These are phyloP conservation scores for Papilio helenus DNA, from an alignment of 1,140 invertebrate species.

Conservation along the genomic window DNA sequence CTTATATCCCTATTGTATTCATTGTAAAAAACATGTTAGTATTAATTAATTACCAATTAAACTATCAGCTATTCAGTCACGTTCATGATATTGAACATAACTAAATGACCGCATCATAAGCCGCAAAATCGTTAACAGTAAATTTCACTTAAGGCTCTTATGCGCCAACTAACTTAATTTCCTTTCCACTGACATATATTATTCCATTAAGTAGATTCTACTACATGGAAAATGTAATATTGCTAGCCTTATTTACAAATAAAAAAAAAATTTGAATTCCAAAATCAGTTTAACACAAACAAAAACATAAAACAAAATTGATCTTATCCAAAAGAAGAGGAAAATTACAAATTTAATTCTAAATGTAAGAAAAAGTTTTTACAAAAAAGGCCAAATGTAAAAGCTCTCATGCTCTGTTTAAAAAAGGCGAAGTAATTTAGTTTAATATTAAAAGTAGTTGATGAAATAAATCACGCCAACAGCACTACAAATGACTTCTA, in stretches of 20 bases:
- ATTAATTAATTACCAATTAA: neutral
- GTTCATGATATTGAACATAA: neutral
- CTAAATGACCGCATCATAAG: neutral
- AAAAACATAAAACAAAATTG: too few species aligned
- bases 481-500: slow-evolving; percentile 11
- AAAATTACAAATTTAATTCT: neutral
- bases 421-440: neutral
- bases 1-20: neutral
- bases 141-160: slow-evolving; percentile 14
- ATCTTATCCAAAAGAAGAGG: too few species aligned
- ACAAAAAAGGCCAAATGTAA: too few species aligned
- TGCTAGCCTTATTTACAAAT: neutral
- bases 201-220: neutral
- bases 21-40: neutral
- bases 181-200: neutral
- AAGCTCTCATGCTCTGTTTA: too few species aligned
- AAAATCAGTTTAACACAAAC: too few species aligned
- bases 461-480: neutral
- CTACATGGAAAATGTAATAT: neutral
- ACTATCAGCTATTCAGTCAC: neutral
- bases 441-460: neutral
- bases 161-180: slow-evolving; percentile 6
- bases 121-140: neutral
- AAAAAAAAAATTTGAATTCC: too few species aligned
- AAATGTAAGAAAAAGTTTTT: too few species aligned